Percentiles rank a stretch among this genome's conserved stretches.
Evolutionary conservation across 2,797 vertebrate species (phyloP).

Genomic region (Spinus pinus): DNA sequence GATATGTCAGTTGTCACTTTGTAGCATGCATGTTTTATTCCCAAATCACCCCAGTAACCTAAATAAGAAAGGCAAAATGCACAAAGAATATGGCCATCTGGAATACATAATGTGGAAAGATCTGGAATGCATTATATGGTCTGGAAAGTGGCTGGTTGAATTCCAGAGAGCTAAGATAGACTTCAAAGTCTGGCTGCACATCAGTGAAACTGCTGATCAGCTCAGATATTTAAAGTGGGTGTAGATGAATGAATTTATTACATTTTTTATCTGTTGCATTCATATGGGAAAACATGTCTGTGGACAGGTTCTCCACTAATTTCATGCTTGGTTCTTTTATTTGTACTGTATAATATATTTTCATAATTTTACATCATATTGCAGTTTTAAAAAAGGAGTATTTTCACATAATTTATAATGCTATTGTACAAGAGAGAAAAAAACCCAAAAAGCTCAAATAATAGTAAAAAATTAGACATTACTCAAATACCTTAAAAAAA

Average conservation of each 20-base stretch:
- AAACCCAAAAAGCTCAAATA: neutral
- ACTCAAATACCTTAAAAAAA: neutral
- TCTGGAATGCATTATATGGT: constrained; percentile 84
- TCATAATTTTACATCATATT: neutral
- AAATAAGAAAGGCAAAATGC: constrained; percentile 72
- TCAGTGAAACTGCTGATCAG: constrained; percentile 79
- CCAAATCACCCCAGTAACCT: constrained; percentile 65
- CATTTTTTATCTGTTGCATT: constrained; percentile 74
- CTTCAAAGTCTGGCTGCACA: constrained; percentile 85
- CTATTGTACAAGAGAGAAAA: neutral
- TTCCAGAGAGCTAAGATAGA: constrained; percentile 85
- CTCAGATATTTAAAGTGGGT: constrained; percentile 83
- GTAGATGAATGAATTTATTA: constrained; percentile 83
- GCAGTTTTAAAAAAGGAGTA: neutral
- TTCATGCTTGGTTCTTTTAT: constrained; percentile 46
- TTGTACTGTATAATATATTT: constrained; percentile 22
- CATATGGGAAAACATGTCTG: constrained; percentile 69
- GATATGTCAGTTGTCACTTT: constrained; percentile 63
- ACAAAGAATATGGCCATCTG: constrained; percentile 78
- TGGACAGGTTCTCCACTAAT: constrained; percentile 63
- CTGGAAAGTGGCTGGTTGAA: constrained; percentile 80
- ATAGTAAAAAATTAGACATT: neutral
- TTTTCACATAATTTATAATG: constrained; percentile 4
- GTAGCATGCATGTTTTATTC: constrained; percentile 64
- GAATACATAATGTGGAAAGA: constrained; percentile 77